phyloP scores from a whole-genome alignment of 2,797 vertebrate genomes.

The Triplophysa yarkandensis region DNA sequence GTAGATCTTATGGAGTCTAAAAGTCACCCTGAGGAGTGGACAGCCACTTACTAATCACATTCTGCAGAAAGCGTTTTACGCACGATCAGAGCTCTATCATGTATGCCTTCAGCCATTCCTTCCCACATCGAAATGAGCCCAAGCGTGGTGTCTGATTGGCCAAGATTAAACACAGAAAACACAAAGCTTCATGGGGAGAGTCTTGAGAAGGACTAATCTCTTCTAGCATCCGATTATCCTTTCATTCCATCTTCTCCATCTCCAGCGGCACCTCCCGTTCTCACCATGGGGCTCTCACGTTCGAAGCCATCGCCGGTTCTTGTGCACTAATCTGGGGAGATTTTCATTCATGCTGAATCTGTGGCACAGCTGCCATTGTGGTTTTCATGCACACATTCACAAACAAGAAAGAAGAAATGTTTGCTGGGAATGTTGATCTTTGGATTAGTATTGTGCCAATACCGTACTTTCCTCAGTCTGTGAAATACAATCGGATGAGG shows the following conservation, averaged over 20 bases:
- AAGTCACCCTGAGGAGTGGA: constrained; percentile 27
- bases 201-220: constrained; percentile 18
- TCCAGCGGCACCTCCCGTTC: constrained; percentile 41
- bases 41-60: constrained; percentile 42
- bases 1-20: constrained; percentile 6
- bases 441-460: constrained; percentile 40
- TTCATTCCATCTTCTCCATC: background rate
- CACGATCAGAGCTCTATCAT: constrained; percentile 39
- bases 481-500: constrained; percentile 1
- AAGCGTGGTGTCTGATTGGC: constrained; percentile 31
- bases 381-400: constrained; percentile 36
- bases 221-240: constrained; percentile 8
- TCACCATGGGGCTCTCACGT: constrained; percentile 61
- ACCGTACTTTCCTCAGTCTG: constrained; percentile 43
- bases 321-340: constrained; percentile 58
- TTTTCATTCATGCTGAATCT: constrained; percentile 57
- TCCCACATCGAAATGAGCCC: constrained; percentile 39
- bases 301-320: constrained; percentile 57
- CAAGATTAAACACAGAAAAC: constrained; percentile 39
- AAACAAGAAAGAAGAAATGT: constrained; percentile 32
- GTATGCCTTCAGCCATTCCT: background rate
- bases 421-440: constrained; percentile 9
- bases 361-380: constrained; percentile 57
- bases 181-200: constrained; percentile 35
- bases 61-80: constrained; percentile 13